Conservation (phyloP, 2,113 vertebrate species). For the Trachemys scripta region DNA sequence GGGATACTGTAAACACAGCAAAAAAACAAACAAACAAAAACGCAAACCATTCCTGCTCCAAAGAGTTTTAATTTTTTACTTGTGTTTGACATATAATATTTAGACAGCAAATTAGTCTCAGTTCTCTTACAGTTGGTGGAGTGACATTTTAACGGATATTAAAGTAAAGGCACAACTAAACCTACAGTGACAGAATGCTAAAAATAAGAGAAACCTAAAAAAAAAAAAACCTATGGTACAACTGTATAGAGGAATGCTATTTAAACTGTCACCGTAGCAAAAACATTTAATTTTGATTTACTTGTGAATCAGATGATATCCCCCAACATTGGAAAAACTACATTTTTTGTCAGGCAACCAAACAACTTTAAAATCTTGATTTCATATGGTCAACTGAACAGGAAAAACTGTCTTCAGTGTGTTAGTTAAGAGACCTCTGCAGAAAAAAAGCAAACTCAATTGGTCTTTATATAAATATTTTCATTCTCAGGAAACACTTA, state of each 20-base stretch:
- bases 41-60: neutral
- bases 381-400: fast-evolving
- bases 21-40: too few species aligned
- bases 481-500: neutral
- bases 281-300: neutral
- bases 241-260: fast-evolving
- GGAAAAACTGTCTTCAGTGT: neutral
- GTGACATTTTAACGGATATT: neutral
- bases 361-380: fast-evolving
- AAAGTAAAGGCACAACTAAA: neutral
- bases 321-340: neutral
- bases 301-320: neutral
- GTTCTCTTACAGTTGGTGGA: neutral
- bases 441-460: neutral
- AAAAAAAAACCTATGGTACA: fast-evolving
- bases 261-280: fast-evolving
- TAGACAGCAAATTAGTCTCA: neutral
- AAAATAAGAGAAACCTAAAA: neutral
- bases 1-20: fast-evolving
- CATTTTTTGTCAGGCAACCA: fast-evolving
- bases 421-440: neutral
- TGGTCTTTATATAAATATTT: neutral
- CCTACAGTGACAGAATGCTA: neutral
- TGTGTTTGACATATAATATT: neutral
- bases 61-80: neutral